phyloP scores from a whole-genome alignment of 2,888 invertebrate genomes.

The Rotaria macrura region DNA sequence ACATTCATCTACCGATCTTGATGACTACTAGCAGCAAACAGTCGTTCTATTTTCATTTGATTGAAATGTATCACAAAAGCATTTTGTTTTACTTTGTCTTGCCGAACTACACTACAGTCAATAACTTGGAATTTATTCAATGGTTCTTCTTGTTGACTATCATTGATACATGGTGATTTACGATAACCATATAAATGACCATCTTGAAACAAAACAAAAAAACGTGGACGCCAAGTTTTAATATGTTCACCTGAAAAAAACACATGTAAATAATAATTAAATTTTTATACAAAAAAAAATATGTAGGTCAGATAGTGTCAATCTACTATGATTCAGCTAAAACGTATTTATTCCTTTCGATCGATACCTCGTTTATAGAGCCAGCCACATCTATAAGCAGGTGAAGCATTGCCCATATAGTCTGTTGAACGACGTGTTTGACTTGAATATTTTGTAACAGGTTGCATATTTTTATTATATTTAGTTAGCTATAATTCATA shows the following conservation, averaged over 20 bases:
- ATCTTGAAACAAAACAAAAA: conserved; percentile 85
- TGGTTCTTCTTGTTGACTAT: conserved; percentile 59
- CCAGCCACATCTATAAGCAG: not conserved
- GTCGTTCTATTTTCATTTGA: conserved; percentile 92
- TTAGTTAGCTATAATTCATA: too few relatives aligned
- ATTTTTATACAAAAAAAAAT: too few relatives aligned
- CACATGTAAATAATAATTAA: not conserved
- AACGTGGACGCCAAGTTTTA: conserved; percentile 90
- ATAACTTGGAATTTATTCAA: conserved; percentile 89
- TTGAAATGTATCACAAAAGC: conserved; percentile 92
- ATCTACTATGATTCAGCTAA: too few relatives aligned
- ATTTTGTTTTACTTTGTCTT: conserved; percentile 83
- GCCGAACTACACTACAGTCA: conserved; percentile 87
- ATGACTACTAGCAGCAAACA: conserved; percentile 83
- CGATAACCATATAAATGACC: conserved; percentile 80
- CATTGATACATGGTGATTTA: not conserved
- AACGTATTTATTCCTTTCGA: too few relatives aligned
- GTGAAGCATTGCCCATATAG: not conserved
- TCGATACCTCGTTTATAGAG: conserved; percentile 1
- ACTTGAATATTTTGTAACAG: not conserved
- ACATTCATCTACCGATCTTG: conserved; percentile 54
- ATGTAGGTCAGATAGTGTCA: too few relatives aligned
- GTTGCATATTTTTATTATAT: not conserved
- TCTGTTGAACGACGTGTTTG: not conserved
- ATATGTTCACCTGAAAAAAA: conserved; percentile 74